Evolutionary conservation across 2,797 vertebrate species (phyloP), one percentile per base, ranked within the genome.

Genomic region (Sardinella longiceps): DNA sequence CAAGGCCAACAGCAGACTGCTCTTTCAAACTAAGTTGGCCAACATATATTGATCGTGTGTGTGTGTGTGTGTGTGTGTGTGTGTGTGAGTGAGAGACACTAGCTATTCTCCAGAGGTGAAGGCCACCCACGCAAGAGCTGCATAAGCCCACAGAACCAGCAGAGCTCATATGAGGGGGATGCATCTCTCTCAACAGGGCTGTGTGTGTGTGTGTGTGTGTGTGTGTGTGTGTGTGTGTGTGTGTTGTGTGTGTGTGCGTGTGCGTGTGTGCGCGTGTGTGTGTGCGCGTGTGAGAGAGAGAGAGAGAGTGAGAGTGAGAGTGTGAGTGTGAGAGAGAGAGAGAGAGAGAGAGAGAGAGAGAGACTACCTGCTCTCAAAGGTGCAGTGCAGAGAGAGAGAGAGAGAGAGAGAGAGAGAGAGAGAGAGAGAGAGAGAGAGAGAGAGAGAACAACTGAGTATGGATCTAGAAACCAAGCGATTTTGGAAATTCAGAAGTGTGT

Each of bases 251-350:
- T 23, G 56, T 58, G 56, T 23, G 56, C n/a, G 56, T 23, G 15
- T 58, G 56, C 4, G 56, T 58, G 56, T 23, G 56, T 58, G 53
- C 3, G 51, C 18, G 51, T 14, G 37, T 46, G n/a, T 25, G 80
- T 53, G 33, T 20, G 77, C 84, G 87, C 89, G 99, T 97, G 98
- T 98, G 99, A 99, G 88, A 99, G 96, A 2, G 97, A 20, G 56
- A 23, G 56, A 20, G 51, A 14, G 51, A 3, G 51, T 3, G 51
- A 3, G 53, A 18, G 53, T 1, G 56, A 23, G 56, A n/a, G n/a
- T n/a, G n/a, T n/a, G n/a, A n/a, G n/a, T n/a, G n/a, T n/a, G 23
- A 60, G 56, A 60, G 23, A 20, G 56, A 23, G 56, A 25, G 5
- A 30, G n/a, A n/a, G n/a, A n/a, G n/a, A n/a, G n/a, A n/a, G n/a